phyloP scores from a whole-genome alignment of 2,888 invertebrate species.

The Drosophila gaucha region DNA sequence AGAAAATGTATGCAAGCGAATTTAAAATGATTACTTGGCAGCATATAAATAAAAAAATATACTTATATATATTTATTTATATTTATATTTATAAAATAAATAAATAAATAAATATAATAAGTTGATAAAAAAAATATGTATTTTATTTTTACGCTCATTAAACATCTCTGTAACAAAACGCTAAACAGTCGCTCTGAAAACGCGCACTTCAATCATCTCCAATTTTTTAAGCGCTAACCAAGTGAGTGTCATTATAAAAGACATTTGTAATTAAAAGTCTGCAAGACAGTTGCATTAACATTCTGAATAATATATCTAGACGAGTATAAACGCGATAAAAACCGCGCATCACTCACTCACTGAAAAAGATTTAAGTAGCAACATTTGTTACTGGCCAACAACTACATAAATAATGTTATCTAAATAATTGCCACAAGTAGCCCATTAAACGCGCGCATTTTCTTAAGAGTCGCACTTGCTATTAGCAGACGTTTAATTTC shows the following conservation, averaged over 20 bases:
- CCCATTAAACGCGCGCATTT: neutral
- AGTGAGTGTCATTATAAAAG: neutral
- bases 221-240: neutral
- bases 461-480: neutral
- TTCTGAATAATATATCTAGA: neutral
- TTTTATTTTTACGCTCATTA: neutral
- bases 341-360: neutral
- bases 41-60: too few relatives aligned
- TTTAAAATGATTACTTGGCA: too few relatives aligned
- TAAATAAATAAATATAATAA: neutral
- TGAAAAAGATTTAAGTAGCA: neutral
- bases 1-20: too few relatives aligned
- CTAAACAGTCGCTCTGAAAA: neutral
- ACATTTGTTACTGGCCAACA: neutral
- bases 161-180: neutral
- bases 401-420: neutral
- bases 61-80: neutral
- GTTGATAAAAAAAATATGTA: too few relatives aligned
- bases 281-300: neutral
- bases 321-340: neutral
- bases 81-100: neutral
- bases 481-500: neutral
- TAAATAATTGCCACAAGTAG: neutral
- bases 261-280: neutral
- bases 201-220: neutral